Evolutionary conservation across 2,797 vertebrate genomes (phyloP).

Genomic region (Alectoris magna): DNA sequence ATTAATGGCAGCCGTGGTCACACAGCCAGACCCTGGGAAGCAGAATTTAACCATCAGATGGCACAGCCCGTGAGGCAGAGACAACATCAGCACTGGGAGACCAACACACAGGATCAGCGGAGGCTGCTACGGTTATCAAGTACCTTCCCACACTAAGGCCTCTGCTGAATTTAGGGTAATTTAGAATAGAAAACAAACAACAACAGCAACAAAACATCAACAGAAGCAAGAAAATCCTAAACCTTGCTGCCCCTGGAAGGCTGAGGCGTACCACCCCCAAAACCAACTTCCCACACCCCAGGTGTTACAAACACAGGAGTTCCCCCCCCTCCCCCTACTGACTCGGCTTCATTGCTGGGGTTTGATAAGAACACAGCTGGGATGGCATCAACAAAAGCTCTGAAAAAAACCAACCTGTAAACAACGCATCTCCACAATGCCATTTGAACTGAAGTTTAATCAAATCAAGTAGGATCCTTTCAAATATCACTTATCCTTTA

Average conservation of each 20-base stretch:
- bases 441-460: constrained; percentile 78
- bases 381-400: constrained; percentile 2
- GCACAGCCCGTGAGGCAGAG: background rate
- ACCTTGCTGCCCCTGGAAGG: background rate
- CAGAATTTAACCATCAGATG: background rate
- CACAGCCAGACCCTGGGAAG: background rate
- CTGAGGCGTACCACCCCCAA: background rate
- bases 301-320: background rate
- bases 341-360: background rate
- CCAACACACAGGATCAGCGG: accelerated
- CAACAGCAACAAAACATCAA: background rate
- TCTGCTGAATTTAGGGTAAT: accelerated
- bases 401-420: constrained; percentile 48
- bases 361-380: background rate
- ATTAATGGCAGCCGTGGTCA: background rate
- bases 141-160: background rate
- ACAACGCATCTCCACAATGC: constrained; percentile 64
- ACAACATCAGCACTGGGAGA: background rate
- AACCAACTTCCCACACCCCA: background rate
- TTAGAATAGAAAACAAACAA: background rate
- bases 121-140: background rate
- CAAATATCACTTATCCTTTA: constrained; percentile 78
- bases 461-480: constrained; percentile 75
- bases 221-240: background rate
- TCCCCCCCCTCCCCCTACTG: background rate